Evolutionary conservation across 2,797 vertebrate species (phyloP).

Genomic region (Hippocampus kuda): DNA sequence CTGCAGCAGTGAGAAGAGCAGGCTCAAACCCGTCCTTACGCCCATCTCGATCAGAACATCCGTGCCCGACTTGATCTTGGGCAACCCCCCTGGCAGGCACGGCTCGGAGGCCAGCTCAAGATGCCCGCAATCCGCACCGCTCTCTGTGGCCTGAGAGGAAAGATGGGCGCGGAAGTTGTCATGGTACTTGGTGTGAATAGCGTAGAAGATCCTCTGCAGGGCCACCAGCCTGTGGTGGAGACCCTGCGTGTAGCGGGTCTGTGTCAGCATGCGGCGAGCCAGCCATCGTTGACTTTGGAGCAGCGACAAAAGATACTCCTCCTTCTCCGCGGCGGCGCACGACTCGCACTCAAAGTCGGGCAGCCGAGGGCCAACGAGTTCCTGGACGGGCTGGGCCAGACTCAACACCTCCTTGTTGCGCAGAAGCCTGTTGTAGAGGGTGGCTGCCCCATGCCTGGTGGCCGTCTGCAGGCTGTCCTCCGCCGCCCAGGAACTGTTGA

Average conservation of each 20-base stretch:
- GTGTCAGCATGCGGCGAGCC: constrained; percentile 66
- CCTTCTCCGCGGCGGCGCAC: constrained; percentile 64
- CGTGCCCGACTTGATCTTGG: constrained; percentile 64
- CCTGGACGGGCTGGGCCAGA: constrained; percentile 70
- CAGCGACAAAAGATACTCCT: constrained; percentile 69
- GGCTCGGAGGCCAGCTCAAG: constrained; percentile 58
- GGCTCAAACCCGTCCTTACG: constrained; percentile 72
- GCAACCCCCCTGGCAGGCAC: constrained; percentile 43
- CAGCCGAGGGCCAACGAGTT: constrained; percentile 69
- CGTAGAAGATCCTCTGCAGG: constrained; percentile 73
- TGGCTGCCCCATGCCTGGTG: constrained; percentile 55
- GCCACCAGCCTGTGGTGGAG: constrained; percentile 70
- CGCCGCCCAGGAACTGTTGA: constrained; percentile 74
- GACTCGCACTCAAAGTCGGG: constrained; percentile 75
- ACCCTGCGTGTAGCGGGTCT: constrained; percentile 66
- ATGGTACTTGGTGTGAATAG: constrained; percentile 74
- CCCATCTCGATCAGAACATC: constrained; percentile 79
- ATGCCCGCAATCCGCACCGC: constrained; percentile 54
- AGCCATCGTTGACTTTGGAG: constrained; percentile 74
- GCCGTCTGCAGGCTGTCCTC: constrained; percentile 66
- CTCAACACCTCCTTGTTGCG: constrained; percentile 72
- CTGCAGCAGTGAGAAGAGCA: constrained; percentile 72
- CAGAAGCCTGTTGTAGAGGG: constrained; percentile 70
- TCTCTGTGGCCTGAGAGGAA: constrained; percentile 56
- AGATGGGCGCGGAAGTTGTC: constrained; percentile 64